phyloP scores from a whole-genome alignment of 2,113 vertebrate species.

The Pangasianodon hypophthalmus region DNA sequence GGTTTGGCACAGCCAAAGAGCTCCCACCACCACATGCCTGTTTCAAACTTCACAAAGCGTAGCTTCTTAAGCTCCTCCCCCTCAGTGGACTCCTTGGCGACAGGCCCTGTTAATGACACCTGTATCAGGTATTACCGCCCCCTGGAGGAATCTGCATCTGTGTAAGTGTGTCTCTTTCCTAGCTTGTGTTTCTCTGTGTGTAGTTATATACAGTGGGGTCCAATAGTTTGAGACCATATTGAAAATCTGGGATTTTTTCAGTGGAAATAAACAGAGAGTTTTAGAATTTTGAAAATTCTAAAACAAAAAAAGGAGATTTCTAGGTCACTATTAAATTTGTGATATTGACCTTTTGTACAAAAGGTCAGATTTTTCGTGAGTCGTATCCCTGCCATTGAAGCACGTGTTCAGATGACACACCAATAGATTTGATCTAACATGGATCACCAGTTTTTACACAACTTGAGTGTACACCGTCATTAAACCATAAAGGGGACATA shows the following conservation, averaged over 20 bases:
- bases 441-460: not conserved
- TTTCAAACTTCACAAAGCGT: constrained; percentile 86
- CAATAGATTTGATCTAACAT: not conserved
- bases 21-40: constrained; percentile 77
- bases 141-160: constrained; percentile 70
- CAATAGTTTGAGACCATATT: not conserved
- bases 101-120: constrained; percentile 66
- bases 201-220: not conserved
- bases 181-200: not conserved
- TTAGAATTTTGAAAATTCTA: not conserved
- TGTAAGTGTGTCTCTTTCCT: constrained; percentile 67
- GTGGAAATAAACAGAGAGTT: not conserved
- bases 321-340: not conserved
- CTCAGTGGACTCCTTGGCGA: constrained; percentile 69
- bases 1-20: constrained; percentile 80
- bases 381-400: too few species aligned
- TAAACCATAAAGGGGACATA: not conserved
- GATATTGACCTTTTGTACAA: not conserved
- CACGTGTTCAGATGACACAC: not conserved
- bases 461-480: not conserved
- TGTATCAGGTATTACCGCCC: constrained; percentile 72
- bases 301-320: not conserved
- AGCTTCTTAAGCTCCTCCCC: constrained; percentile 81
- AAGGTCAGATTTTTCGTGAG: not conserved
- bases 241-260: not conserved